phyloP scores from a whole-genome alignment of 1,140 invertebrate genomes.

The Octopus sinensis region DNA sequence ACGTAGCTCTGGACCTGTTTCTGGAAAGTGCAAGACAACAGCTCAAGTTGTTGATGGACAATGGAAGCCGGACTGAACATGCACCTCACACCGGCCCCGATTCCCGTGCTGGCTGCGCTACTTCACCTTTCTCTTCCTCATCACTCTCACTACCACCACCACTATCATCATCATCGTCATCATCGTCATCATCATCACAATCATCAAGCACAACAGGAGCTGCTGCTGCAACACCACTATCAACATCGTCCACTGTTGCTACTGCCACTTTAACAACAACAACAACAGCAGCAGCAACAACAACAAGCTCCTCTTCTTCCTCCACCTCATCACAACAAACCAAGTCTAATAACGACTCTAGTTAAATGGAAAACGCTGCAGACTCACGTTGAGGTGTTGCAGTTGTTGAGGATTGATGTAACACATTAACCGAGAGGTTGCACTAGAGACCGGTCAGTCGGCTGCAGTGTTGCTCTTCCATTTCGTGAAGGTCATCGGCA shows the following conservation, averaged over 20 bases:
- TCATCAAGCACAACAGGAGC: constrained; percentile 11
- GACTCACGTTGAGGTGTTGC: no score
- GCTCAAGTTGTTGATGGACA: constrained; percentile 31
- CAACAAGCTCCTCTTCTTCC: constrained; percentile 26
- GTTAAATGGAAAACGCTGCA: no score
- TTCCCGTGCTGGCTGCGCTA: neutral
- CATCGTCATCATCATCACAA: constrained; percentile 3
- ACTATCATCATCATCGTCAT: constrained; percentile 21
- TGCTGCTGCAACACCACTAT: constrained; percentile 26
- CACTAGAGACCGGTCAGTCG: no score
- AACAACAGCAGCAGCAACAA: constrained; percentile 24
- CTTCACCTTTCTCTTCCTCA: neutral
- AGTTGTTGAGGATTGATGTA: no score
- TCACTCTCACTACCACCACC: no score
- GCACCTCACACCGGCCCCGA: neutral
- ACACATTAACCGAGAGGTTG: no score
- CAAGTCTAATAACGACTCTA: no score
- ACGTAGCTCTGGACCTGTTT: constrained; percentile 39
- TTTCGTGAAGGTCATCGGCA: no score
- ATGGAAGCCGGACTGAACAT: neutral
- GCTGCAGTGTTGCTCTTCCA: no score
- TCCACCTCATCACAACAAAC: no score
- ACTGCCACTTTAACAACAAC: constrained; percentile 20
- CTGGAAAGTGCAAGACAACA: constrained; percentile 37
- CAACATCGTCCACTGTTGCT: constrained; percentile 11